phyloP scores from a whole-genome alignment of 2,888 invertebrate species.

The Acanthosepion pharaonis region DNA sequence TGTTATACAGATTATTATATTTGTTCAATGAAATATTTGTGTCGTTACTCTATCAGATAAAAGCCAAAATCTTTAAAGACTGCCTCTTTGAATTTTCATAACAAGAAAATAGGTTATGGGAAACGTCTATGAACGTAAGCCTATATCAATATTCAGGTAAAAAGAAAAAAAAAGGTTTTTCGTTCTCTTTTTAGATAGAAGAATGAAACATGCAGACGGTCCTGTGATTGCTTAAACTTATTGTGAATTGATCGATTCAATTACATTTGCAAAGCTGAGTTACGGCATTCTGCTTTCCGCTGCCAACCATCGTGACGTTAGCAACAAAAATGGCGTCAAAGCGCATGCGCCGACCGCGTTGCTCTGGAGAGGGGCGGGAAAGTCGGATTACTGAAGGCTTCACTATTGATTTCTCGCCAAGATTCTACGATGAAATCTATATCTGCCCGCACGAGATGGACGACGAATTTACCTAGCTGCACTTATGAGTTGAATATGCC shows the following conservation, averaged over 20 bases:
- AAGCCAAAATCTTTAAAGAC: too few species aligned
- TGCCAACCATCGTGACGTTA: not conserved
- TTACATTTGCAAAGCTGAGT: not conserved
- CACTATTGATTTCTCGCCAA: constrained; percentile 1
- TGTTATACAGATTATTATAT: too few species aligned
- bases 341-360: not conserved
- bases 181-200: not conserved
- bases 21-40: too few species aligned
- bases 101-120: too few species aligned
- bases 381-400: constrained; percentile 16
- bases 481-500: not conserved
- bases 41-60: too few species aligned
- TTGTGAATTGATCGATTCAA: not conserved
- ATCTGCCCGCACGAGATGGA: constrained; percentile 2
- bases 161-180: not conserved
- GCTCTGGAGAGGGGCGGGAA: not conserved
- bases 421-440: not conserved
- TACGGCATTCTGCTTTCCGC: not conserved
- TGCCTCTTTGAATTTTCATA: too few species aligned
- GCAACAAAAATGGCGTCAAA: constrained; percentile 4
- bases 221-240: not conserved
- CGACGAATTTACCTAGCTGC: not conserved
- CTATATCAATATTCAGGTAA: not conserved
- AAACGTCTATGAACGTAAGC: not conserved
- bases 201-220: not conserved